A percentile compares a stretch with the other conserved stretches of the same genome.
Evolutionary conservation across 2,888 invertebrate species (phyloP).

Genomic region (Neoascia interrupta): DNA sequence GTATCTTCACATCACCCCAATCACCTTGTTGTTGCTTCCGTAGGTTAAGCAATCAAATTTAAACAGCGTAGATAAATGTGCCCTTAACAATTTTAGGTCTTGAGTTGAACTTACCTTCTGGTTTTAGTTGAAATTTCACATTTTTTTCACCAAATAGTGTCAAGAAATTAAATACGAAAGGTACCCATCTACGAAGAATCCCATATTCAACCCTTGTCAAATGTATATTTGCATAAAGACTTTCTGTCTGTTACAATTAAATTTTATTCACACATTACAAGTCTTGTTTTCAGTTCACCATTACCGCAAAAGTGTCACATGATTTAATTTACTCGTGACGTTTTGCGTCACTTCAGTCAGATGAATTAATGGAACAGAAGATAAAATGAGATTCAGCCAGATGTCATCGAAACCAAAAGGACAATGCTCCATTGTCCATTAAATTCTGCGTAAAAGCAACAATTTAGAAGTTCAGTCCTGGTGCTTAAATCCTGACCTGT

Average conservation of each 20-base stretch:
- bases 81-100: no score
- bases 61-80: no score
- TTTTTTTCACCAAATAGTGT: no score
- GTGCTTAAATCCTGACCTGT: no score
- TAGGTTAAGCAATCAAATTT: no score
- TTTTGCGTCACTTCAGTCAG: slow-evolving; percentile 15
- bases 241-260: slow-evolving; percentile 11
- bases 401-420: slow-evolving; percentile 2
- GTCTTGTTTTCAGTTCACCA: slow-evolving; percentile 3
- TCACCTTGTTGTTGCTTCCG: no score
- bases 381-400: slow-evolving; percentile 18
- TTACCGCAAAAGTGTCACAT: slow-evolving; percentile 16
- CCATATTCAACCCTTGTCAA: slow-evolving; percentile 19
- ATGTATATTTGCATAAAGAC: slow-evolving; percentile 15
- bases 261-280: slow-evolving; percentile 37
- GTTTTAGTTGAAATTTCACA: no score
- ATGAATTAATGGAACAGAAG: slow-evolving; percentile 5
- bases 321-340: slow-evolving; percentile 22
- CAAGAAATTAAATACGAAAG: no score
- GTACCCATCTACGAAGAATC: no score
- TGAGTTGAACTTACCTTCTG: no score
- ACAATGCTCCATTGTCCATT: neutral
- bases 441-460: neutral
- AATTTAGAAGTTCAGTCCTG: no score
- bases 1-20: no score